phyloP scores from a whole-genome alignment of 2,797 vertebrate genomes.

The Paguma larvata region DNA sequence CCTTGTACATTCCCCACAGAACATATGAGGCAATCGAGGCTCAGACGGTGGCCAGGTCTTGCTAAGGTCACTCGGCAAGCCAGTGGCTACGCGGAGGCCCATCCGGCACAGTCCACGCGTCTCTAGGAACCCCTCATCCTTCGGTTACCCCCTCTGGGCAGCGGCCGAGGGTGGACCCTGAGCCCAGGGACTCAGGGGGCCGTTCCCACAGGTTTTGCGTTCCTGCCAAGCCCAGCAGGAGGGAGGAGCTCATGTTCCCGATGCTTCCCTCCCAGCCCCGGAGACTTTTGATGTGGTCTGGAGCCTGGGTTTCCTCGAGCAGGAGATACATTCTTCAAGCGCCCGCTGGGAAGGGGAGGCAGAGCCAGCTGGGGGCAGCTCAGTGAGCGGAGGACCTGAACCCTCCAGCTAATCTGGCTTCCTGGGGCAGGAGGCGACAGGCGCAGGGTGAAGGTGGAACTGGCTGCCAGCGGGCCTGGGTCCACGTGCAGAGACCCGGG shows the following conservation, averaged over 20 bases:
- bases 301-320: conserved; percentile 62
- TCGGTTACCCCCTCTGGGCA: neutral
- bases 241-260: neutral
- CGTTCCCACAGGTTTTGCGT: neutral
- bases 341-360: neutral
- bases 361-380: neutral
- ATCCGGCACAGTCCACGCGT: neutral
- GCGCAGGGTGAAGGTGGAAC: neutral
- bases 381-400: neutral
- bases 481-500: neutral
- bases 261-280: neutral
- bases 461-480: neutral
- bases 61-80: neutral
- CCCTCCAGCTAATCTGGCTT: neutral
- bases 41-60: conserved; percentile 42
- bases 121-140: neutral
- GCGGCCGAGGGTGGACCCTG: neutral
- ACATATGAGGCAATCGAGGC: conserved; percentile 44
- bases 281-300: conserved; percentile 58
- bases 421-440: neutral
- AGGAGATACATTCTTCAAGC: neutral
- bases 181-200: neutral
- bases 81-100: neutral
- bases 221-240: neutral
- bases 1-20: neutral